phyloP scores from a whole-genome alignment of 2,797 vertebrate genomes.

The Artibeus jamaicensis region DNA sequence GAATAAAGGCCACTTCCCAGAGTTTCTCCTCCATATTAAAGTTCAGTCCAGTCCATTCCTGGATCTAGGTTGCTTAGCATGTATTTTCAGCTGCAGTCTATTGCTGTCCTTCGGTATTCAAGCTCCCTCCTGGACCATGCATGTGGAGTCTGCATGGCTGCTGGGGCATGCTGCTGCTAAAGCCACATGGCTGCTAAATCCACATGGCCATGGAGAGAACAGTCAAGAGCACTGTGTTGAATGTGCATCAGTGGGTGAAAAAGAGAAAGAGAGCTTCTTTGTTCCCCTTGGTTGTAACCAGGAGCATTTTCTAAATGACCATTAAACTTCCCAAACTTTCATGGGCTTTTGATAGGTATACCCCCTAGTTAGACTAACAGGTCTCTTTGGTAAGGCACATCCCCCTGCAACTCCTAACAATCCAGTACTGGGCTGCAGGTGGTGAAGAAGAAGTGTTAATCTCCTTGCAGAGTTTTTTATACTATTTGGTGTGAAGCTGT shows the following conservation, averaged over 20 bases:
- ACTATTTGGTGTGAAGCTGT: neutral
- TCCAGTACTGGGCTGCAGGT: neutral
- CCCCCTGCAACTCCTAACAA: neutral
- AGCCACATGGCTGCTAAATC: too few relatives aligned
- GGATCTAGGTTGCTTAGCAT: neutral
- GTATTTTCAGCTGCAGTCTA: neutral
- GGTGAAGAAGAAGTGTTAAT: neutral
- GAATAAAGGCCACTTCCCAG: neutral
- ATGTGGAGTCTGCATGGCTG: neutral
- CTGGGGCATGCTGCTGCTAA: neutral
- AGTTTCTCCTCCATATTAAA: neutral
- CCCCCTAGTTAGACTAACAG: neutral
- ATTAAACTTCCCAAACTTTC: neutral
- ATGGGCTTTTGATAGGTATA: neutral
- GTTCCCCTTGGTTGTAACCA: neutral
- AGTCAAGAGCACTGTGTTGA: neutral
- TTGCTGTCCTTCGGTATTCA: neutral
- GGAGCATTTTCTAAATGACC: neutral
- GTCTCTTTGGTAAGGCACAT: neutral
- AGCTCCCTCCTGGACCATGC: neutral
- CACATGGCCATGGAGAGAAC: neutral
- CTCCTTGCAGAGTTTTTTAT: neutral
- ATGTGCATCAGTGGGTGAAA: neutral
- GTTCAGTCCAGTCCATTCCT: neutral
- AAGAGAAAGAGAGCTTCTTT: neutral